These are phyloP conservation scores for Julus scandinavius DNA, from an alignment of 2,888 invertebrate genomes.

Conservation along the genomic window DNA sequence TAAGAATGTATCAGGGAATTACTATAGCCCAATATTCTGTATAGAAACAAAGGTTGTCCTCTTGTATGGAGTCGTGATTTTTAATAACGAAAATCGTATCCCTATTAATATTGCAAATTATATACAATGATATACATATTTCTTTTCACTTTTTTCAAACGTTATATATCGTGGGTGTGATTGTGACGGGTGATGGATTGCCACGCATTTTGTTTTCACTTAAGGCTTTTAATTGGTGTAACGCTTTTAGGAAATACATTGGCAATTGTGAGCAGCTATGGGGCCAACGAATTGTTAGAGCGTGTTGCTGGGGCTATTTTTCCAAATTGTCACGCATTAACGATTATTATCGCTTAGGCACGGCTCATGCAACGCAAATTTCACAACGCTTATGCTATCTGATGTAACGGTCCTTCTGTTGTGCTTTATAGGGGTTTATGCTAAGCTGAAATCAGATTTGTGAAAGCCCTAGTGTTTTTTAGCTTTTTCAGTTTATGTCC, in stretches of 20 bases:
- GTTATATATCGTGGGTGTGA: neutral
- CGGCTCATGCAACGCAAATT: neutral
- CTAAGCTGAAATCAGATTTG: neutral
- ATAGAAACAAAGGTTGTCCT: too few relatives aligned
- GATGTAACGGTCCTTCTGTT: conserved; percentile 39
- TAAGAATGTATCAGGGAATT: too few relatives aligned
- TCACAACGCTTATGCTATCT: neutral
- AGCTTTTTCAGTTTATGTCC: too few relatives aligned
- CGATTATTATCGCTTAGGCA: neutral
- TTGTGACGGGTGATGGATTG: neutral
- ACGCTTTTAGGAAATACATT: neutral
- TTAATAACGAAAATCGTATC: neutral
- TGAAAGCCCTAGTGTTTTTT: too few relatives aligned
- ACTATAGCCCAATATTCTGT: too few relatives aligned
- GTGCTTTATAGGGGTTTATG: neutral
- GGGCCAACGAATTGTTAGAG: neutral
- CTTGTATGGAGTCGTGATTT: neutral
- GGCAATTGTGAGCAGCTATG: neutral
- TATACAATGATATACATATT: neutral
- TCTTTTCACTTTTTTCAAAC: neutral
- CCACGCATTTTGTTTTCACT: conserved; percentile 16
- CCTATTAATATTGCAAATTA: neutral
- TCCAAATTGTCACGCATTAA: conserved; percentile 5
- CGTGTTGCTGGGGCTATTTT: neutral
- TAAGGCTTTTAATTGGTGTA: neutral